Base-by-base conservation (phyloP, 2,797 vertebrate species). In the Fundulus diaphanus region DNA sequence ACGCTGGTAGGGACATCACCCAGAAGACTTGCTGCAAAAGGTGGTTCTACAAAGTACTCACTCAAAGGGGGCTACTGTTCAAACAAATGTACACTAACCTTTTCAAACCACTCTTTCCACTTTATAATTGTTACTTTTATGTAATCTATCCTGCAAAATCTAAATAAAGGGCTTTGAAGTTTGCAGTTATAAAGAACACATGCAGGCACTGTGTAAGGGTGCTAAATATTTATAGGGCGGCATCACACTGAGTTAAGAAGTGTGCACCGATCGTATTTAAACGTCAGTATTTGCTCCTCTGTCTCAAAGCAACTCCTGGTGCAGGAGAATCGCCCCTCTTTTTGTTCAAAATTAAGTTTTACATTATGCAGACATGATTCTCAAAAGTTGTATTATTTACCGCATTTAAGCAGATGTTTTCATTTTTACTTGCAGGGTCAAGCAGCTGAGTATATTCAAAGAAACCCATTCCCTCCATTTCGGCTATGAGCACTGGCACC, bases 401-500 rank as follows among this genome's bases (percentile, higher is more conserved):
- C 0, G n/a, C 40, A 15, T 73, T 56, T 42, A 70, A 78, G 76
- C 13, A 33, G 33, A 59, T 33, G 8, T 18, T 24, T 40, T 40
- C 13, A 35, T n/a, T 65, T 40, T n/a, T 37, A 22, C 11, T 0
- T 1, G 48, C 61, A 78, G 82, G 82, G 87, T 89, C 84, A 85
- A 88, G 84, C 33, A 5, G 59, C 61, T 81, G 78, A 82, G 78
- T 86, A 78, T 72, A 76, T 48, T 48, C 0, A 48, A 77, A 79
- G 74, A 72, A 80, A 76, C 77, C 71, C 82, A 71, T 77, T 73
- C 59, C 73, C 79, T 79, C 65, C 61, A 33, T 76, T 35, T 80
- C 80, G 80, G 70, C 73, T 77, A 72, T 77, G 76, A 85, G 48
- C 73, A 76, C 65, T 69, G 56, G 11, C 61, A 72, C 29, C 76